These are phyloP conservation scores for Emydura subglobosa DNA, from an alignment of 2,113 vertebrate species.

Conservation along the genomic window DNA sequence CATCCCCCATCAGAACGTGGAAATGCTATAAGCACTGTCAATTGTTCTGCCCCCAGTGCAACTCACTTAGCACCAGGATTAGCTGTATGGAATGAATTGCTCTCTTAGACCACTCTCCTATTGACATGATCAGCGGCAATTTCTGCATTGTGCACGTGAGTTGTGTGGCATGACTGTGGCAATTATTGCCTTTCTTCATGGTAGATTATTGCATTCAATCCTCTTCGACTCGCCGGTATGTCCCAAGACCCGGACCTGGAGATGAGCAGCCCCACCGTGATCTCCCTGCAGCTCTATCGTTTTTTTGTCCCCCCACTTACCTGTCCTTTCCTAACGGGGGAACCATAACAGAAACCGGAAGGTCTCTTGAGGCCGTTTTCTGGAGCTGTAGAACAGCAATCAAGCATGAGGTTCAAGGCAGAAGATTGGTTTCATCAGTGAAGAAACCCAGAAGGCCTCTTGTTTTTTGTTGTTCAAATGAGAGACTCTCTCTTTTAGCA, in stretches of 20 bases:
- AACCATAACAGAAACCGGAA: accelerated
- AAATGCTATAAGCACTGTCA: neutral
- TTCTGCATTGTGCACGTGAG: neutral
- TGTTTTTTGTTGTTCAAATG: constrained; percentile 13
- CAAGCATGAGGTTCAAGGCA: neutral
- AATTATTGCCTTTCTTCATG: neutral
- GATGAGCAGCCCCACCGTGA: accelerated
- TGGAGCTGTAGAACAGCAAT: neutral
- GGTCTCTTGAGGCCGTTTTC: neutral
- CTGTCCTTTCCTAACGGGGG: neutral
- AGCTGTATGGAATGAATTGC: neutral
- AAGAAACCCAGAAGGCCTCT: neutral
- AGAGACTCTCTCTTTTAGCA: neutral
- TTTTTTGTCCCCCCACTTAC: too few relatives aligned
- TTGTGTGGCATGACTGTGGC: neutral
- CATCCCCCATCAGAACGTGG: neutral
- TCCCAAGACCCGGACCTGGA: neutral
- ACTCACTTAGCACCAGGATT: neutral
- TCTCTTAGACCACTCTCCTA: neutral
- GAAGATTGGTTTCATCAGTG: neutral
- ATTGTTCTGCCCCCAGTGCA: neutral
- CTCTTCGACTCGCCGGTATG: neutral
- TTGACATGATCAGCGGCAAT: neutral
- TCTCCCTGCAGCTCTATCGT: neutral
- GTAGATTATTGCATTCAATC: neutral